phyloP scores from a whole-genome alignment of 2,113 vertebrate species.

The Gymnocephalus cernua region DNA sequence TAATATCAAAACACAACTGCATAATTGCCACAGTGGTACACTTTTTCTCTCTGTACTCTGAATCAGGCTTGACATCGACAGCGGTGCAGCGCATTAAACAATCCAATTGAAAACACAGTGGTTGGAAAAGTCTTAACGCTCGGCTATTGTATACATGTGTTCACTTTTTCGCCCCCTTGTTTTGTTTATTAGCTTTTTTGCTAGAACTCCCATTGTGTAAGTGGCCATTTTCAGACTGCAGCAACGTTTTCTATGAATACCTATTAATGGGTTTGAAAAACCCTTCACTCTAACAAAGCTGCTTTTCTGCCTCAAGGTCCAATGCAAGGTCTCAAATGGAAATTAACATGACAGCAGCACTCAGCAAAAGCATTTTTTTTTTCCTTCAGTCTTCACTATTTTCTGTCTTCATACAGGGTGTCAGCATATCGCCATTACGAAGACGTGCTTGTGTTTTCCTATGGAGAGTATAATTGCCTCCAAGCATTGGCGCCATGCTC shows the following conservation, averaged over 20 bases:
- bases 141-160: conserved; percentile 6
- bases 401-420: conserved; percentile 21
- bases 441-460: conserved; percentile 49
- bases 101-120: conserved; percentile 30
- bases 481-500: conserved; percentile 54
- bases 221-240: conserved; percentile 59
- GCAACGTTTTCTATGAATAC: conserved; percentile 44
- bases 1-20: conserved; percentile 63
- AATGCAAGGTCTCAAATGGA: conserved; percentile 42
- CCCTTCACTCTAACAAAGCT: conserved; percentile 30
- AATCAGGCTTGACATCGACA: conserved; percentile 6
- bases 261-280: conserved; percentile 60
- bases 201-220: conserved; percentile 46
- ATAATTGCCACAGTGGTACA: conserved; percentile 46
- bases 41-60: conserved; percentile 7
- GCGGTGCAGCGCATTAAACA: conserved; percentile 39
- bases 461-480: conserved; percentile 63
- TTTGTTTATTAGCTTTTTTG: conserved; percentile 61
- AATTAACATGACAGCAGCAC: conserved; percentile 51
- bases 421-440: conserved; percentile 48
- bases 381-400: conserved; percentile 29
- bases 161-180: conserved; percentile 10
- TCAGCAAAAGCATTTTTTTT: conserved; percentile 28
- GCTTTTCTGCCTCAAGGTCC: conserved; percentile 43
- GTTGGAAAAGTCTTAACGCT: conserved; percentile 19